Evolutionary conservation across 2,797 vertebrate species (phyloP), one percentile per base, ranked within the genome.

Genomic region (Peromyscus aztecus): DNA sequence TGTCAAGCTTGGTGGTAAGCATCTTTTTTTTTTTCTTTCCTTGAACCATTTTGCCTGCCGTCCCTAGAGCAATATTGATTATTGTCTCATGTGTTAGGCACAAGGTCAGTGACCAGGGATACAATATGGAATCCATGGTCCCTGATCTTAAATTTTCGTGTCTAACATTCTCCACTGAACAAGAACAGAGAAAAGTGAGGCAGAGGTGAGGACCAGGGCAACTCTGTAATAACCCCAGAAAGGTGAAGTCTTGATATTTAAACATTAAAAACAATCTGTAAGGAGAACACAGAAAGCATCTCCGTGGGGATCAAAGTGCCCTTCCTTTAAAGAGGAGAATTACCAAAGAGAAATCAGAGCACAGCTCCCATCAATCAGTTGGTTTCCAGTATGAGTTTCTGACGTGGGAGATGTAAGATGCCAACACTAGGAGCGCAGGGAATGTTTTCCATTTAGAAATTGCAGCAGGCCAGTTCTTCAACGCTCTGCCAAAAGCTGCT

Each of bases 401-500:
- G 65, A 83, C 17, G 27, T 63, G 57, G 34, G 24, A 89, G 29
- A n/a, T 31, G 1, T 21, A 65, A 13, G 16, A 27, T 92, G 73
- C 24, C 82, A 71, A n/a, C 3, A n/a, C 6, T 4, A 65, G 78
- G 65, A 65, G n/a, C 71, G 63, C 65, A 77, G 91, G 31, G 13
- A 14, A 21, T 31, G 6, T 75, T 83, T 24, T 23, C 63, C 71
- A 73, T 78, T 97, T 93, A 90, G n/a, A 93, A 77, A 97, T 90
- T 65, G 46, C 52, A 61, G 6, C 9, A 49, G 80, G 13, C 17
- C 23, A 57, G 2, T 67, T 85, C 71, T 29, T 67, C 82, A 86
- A 17, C 17, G 17, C 1, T 65, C 27, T 86, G 91, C 75, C 75
- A 67, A n/a, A 31, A 31, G 17, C 61, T 78, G 27, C 83, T 82